These are phyloP conservation scores for Ochropleura plecta DNA, from an alignment of 2,888 invertebrate species.

Conservation along the genomic window DNA sequence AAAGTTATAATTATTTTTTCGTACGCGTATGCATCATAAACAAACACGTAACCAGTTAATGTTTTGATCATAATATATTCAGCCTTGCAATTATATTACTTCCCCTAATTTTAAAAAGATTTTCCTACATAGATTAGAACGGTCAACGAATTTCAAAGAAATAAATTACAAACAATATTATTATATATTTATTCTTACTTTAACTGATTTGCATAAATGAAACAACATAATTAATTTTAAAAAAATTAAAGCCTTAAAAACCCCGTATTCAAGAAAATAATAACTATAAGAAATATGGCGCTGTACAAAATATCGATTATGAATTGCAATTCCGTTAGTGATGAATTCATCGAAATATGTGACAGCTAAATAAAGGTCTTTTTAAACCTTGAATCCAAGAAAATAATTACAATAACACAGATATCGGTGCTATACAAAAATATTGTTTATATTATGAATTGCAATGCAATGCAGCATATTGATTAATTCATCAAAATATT, in stretches of 20 bases:
- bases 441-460: neutral
- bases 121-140: slow-evolving; percentile 60
- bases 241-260: neutral
- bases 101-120: slow-evolving; percentile 59
- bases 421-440: too few species aligned
- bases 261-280: neutral
- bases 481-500: neutral
- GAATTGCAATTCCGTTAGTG: too few species aligned
- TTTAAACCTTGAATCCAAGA: too few species aligned
- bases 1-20: neutral
- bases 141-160: slow-evolving; percentile 19
- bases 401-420: too few species aligned
- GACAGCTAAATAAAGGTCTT: too few species aligned
- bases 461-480: neutral
- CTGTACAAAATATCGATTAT: neutral
- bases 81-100: slow-evolving; percentile 59
- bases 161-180: slow-evolving; percentile 2
- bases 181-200: slow-evolving; percentile 15
- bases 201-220: neutral
- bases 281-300: neutral
- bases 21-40: neutral
- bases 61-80: slow-evolving; percentile 55
- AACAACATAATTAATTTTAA: neutral
- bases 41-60: slow-evolving; percentile 30
- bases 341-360: too few species aligned